Evolutionary conservation across 2,888 invertebrate genomes (phyloP), one percentile per base, ranked within the genome.

Genomic region (Agriopis aurantiaria): DNA sequence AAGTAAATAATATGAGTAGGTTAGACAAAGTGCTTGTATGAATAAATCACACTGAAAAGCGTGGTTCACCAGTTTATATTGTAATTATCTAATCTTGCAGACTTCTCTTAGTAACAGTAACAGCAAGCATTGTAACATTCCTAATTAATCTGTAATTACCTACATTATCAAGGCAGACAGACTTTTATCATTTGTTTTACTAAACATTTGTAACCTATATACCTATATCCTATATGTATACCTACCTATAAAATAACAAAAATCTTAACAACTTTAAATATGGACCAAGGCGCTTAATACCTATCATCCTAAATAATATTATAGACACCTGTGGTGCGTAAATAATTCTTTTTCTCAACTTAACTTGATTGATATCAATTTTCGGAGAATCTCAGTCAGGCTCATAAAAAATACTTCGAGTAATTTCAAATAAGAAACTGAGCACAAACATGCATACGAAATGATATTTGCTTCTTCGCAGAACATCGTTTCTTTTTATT

Each of bases 391-490:
- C 66, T 66, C 52, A 66, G 60, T 33, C 61, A 43, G n/a, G 23
- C 45, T 43, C 52, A 45, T 8, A 46, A 65, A 72, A 73, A 59
- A 69, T 66, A 68, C 71, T 75, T 69, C 10, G 33, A 60, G 67
- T 71, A 68, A 73, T 68, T 74, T 75, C 7, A 71, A 74, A 75
- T 64, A 74, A 77, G 62, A 70, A 77, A 71, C 66, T 53, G 68
- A 59, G 23, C 52, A 11, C 12, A 55, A 57, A 61, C 68, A 59
- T 55, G 58, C 33, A 61, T 56, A 53, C 72, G 62, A 73, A 78
- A 78, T 77, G 71, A 69, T 74, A 80, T 83, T 82, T 83, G 65
- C 62, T 70, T 79, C 78, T 83, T 82, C 83, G 65, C 64, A 70
- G 83, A 82, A 83, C 72, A 41, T 40, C 45, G 41, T 59, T 33